phyloP scores from a whole-genome alignment of 2,113 vertebrate species.

The Ptyas mucosa region DNA sequence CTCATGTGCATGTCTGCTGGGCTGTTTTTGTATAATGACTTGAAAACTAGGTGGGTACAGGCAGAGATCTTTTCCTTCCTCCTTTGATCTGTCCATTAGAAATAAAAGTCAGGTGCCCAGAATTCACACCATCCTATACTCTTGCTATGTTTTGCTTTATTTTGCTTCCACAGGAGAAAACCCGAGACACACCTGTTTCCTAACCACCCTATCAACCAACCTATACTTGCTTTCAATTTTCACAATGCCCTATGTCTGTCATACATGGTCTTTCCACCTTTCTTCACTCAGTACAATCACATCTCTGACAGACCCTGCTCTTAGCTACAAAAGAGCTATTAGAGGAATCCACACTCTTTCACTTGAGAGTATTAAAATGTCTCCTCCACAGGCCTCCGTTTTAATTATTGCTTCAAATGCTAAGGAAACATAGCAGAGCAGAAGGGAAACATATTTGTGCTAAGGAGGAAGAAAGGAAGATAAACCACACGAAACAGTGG shows the following conservation, averaged over 20 bases:
- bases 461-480: background rate
- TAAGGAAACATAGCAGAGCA: background rate
- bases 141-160: background rate
- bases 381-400: background rate
- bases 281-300: background rate
- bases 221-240: background rate
- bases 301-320: background rate
- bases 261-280: background rate
- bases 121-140: background rate
- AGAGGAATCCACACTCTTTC: background rate
- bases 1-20: background rate
- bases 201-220: background rate
- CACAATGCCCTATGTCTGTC: background rate
- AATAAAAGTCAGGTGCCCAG: background rate
- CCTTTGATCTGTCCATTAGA: background rate
- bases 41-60: background rate
- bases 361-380: background rate
- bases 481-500: background rate
- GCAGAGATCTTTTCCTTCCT: background rate
- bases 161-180: background rate
- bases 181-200: background rate
- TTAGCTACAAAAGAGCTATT: background rate
- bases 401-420: constrained; percentile 15
- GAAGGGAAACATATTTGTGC: background rate
- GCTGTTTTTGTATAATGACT: background rate